phyloP scores from a whole-genome alignment of 2,888 invertebrate genomes.

The Sclerodermus sp. region DNA sequence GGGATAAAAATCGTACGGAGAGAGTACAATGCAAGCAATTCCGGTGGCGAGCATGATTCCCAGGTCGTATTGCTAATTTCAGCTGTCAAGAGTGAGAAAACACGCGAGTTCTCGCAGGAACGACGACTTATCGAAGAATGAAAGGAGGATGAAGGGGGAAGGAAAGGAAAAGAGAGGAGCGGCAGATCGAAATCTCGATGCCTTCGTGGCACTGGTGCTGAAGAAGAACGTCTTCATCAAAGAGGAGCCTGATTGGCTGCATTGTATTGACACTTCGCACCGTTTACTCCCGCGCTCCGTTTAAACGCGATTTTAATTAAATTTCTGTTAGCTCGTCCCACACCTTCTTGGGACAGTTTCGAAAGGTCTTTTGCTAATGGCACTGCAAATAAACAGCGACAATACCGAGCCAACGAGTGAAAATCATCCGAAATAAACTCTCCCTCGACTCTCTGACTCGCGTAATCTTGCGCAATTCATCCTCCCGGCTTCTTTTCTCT shows the following conservation, averaged over 20 bases:
- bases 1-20: no score
- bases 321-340: constrained; percentile 11
- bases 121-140: not conserved
- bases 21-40: no score
- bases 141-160: not conserved
- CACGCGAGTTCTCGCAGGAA: not conserved
- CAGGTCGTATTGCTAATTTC: no score
- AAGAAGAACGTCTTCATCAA: not conserved
- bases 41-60: not conserved
- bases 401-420: no score
- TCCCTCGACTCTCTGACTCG: no score
- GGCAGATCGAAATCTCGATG: constrained; percentile 1
- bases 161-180: not conserved
- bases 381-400: no score
- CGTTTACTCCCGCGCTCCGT: constrained; percentile 9
- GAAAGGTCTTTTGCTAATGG: not conserved
- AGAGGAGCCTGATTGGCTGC: constrained; percentile 20
- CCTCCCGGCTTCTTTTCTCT: no score
- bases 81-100: not conserved
- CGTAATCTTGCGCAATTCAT: no score
- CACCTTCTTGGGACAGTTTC: not conserved
- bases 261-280: constrained; percentile 22
- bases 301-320: constrained; percentile 22
- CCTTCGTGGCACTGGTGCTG: not conserved
- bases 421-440: no score